Conservation (phyloP, 1,140 invertebrate genomes). For the Vanessa atalanta region DNA sequence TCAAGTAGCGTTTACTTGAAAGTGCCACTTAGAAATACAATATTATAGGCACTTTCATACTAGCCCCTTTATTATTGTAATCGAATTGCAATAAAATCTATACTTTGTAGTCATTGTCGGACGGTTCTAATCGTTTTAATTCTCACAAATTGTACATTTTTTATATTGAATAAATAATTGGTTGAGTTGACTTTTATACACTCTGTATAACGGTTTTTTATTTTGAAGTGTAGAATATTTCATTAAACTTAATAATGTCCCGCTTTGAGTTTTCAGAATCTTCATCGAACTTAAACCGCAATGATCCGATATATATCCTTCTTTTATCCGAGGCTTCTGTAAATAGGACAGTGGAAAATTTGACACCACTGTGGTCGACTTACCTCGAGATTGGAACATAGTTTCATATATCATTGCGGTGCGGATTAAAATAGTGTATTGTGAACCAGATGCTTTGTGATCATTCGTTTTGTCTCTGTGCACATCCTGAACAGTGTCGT, state of each 20-base stretch:
- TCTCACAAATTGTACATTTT: background rate
- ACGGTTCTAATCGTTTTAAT: background rate
- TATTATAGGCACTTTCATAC: conserved; percentile 37
- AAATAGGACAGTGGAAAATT: conserved; percentile 29
- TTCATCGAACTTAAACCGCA: background rate
- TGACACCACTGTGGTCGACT: conserved; percentile 25
- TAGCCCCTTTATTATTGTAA: conserved; percentile 42
- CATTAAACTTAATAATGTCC: too few species aligned
- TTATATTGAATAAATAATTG: background rate
- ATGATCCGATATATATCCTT: conserved; percentile 6
- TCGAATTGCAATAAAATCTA: conserved; percentile 25
- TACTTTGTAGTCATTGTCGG: conserved; percentile 10
- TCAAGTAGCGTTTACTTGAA: conserved; percentile 56
- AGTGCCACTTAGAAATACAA: conserved; percentile 56
- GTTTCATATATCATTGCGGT: conserved; percentile 45
- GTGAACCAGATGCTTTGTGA: conserved; percentile 56
- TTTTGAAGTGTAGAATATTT: too few species aligned
- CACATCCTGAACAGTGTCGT: conserved; percentile 73
- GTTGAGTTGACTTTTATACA: background rate
- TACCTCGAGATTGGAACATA: conserved; percentile 20
- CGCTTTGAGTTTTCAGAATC: too few species aligned
- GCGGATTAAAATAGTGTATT: conserved; percentile 49
- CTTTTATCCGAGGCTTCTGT: conserved; percentile 10
- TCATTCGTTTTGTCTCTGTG: conserved; percentile 73
- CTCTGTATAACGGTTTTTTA: too few species aligned